Percentiles rank a stretch among this genome's conserved stretches.
These are phyloP conservation scores for Melanotaenia maccullochi DNA, from an alignment of 2,797 vertebrate genomes.

Conservation along the genomic window DNA sequence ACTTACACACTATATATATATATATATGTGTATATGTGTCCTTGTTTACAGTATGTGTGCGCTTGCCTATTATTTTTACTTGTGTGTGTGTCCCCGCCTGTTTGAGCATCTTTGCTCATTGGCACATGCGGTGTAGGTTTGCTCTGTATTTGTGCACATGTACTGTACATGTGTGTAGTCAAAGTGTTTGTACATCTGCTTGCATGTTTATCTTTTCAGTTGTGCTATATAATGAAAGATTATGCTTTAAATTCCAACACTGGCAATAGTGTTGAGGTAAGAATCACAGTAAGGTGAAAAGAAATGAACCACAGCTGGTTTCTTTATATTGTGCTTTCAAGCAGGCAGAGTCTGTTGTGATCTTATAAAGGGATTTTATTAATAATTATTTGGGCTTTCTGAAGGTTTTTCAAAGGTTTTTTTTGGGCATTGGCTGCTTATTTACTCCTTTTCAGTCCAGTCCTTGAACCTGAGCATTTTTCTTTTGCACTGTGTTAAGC, in stretches of 20 bases:
- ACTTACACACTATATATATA: background rate
- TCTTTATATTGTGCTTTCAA: background rate
- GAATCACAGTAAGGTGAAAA: background rate
- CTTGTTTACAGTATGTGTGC: background rate
- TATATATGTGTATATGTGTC: background rate
- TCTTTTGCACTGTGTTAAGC: background rate
- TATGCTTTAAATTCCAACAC: background rate
- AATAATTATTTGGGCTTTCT: background rate
- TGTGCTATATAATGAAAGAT: background rate
- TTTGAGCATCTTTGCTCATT: slow-evolving; percentile 1
- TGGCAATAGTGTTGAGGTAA: background rate
- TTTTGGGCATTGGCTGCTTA: background rate
- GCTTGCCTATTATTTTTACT: background rate
- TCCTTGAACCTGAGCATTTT: background rate
- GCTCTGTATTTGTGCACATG: background rate
- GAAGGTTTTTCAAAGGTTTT: background rate
- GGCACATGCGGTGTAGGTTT: background rate
- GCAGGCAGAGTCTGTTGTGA: too few species aligned
- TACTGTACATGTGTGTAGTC: background rate
- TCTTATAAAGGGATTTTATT: background rate
- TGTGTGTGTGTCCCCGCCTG: background rate
- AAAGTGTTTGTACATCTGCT: background rate
- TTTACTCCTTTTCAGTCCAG: background rate
- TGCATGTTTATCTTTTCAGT: background rate
- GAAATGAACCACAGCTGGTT: background rate